Base-by-base conservation (phyloP, 1,140 invertebrate species). In the Phortica variegata region DNA sequence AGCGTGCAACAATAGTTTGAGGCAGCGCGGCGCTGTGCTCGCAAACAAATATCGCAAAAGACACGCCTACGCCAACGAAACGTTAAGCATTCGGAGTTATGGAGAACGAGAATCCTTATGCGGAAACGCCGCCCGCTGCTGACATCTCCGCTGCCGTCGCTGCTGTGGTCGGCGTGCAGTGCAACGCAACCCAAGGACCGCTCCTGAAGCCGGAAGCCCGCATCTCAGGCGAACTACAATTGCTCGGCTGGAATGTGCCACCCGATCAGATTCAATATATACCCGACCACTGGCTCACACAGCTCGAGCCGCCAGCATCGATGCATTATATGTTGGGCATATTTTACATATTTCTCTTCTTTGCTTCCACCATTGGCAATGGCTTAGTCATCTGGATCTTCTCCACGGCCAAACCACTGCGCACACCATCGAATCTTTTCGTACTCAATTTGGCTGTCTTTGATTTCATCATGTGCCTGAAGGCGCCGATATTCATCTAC, bases 321-420 rank as follows among this genome's bases (percentile, higher is more conserved):
- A 82, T 90, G 57, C 90, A 95, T 75, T 90, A 91, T 58, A 80
- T 90, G 18, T 77, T 95, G 2, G 91, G 86, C 1, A 78, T 93
- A 43, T 77, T 90, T 54, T 95, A 93, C 65, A 83, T 86, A 19
- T 80, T 87, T 37, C 88, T 94, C 48, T 90, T 88, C 13, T 82
- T 90, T 31, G 81, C 87, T 17, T 83, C 90, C 3, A 77, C 91
- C 2, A 69, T 87, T 2, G 93, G 93, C 51, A 95, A 95, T 75
- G 89, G 91, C 21, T 79, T 94, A 15, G 93, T 95, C 52, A 85
- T 95, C 57, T 95, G 88, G 83, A 87, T 95, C 54, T 95, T 95
- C 75, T 83, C 84, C 82, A 76, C 65, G 20, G 71, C 89, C 3
- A 91, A 91, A 77, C 82, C 82, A 36, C 74, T 95, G 40, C 80